A percentile compares a stretch with the other conserved stretches of the same genome.
These are phyloP conservation scores for Spongilla lacustris DNA, from an alignment of 37 sponge, comb jelly and placozoan genomes.

Conservation along the genomic window DNA sequence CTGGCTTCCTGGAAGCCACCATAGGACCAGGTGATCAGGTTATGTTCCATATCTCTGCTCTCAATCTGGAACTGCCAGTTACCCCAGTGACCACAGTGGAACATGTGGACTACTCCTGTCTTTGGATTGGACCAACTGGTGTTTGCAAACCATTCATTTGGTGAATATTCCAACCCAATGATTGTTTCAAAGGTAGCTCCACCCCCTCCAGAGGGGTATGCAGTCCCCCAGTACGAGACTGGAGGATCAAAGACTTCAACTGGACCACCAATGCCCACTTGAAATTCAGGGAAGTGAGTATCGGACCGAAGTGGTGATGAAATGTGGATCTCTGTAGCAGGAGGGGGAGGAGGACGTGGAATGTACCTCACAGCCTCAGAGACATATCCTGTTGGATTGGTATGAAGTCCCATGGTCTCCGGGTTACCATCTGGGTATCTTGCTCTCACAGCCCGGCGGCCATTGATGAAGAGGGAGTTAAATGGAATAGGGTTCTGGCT, in stretches of 20 bases:
- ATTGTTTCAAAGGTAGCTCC: slow-evolving; percentile 31
- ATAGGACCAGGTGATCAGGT: slow-evolving; percentile 33
- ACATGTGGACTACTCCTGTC: slow-evolving; percentile 69
- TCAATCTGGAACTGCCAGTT: slow-evolving; percentile 76
- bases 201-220: slow-evolving; percentile 20
- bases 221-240: slow-evolving; percentile 49
- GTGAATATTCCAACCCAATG: slow-evolving; percentile 46
- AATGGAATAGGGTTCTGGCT: slow-evolving; percentile 31
- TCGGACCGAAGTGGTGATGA: slow-evolving; percentile 1
- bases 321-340: slow-evolving; percentile 19
- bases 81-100: slow-evolving; percentile 69
- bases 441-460: slow-evolving; percentile 64
- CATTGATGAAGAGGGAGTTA: slow-evolving; percentile 47
- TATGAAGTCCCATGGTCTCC: slow-evolving; percentile 60
- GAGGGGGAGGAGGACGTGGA: not conserved
- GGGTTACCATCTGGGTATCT: slow-evolving; percentile 83
- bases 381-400: slow-evolving; percentile 61
- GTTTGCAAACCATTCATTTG: slow-evolving; percentile 39
- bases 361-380: slow-evolving; percentile 31
- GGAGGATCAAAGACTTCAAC: slow-evolving; percentile 50
- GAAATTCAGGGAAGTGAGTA: slow-evolving; percentile 27
- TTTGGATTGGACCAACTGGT: slow-evolving; percentile 49
- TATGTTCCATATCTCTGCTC: slow-evolving; percentile 5
- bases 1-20: slow-evolving; percentile 83
- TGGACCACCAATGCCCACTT: slow-evolving; percentile 56